Evolutionary conservation across 2,888 invertebrate species (phyloP).

Genomic region (Hirtodrosophila trivittata): DNA sequence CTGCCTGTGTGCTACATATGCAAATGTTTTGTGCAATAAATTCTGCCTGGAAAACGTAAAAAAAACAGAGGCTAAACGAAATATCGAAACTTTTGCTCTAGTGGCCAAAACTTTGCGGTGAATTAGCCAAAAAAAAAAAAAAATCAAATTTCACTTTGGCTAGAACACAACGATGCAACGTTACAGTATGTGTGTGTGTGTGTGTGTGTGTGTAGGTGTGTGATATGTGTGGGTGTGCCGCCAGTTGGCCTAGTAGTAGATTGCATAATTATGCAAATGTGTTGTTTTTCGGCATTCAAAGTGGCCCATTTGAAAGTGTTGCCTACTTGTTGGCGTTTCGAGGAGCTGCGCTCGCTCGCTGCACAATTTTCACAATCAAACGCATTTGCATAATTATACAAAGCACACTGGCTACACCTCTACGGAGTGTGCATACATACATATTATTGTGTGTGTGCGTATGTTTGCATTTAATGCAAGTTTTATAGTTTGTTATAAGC

Average conservation of each 20-base stretch:
- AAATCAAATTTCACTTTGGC: constrained; percentile 43
- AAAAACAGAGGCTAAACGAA: constrained; percentile 48
- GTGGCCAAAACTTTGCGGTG: constrained; percentile 57
- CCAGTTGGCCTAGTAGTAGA: constrained; percentile 54
- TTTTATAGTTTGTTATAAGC: constrained; percentile 75
- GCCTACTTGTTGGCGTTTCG: constrained; percentile 63
- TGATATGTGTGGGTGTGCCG: constrained; percentile 32
- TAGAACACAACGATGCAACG: constrained; percentile 1
- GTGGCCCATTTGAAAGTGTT: constrained; percentile 72
- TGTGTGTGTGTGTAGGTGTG: constrained; percentile 19
- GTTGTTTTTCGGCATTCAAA: constrained; percentile 71
- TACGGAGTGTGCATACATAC: background rate
- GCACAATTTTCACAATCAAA: constrained; percentile 76
- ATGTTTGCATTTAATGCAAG: constrained; percentile 66
- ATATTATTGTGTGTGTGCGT: constrained; percentile 17
- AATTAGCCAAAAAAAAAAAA: constrained; percentile 49
- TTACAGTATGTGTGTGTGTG: constrained; percentile 17
- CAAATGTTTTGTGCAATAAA: constrained; percentile 56
- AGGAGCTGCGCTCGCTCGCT: constrained; percentile 6
- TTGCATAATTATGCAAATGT: constrained; percentile 81
- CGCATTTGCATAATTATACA: constrained; percentile 75
- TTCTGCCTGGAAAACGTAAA: constrained; percentile 38
- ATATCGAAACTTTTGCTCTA: constrained; percentile 61
- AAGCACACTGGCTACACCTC: constrained; percentile 41
- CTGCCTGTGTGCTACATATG: constrained; percentile 40